Base-by-base conservation (phyloP, 2,797 vertebrate genomes). In the Coreius guichenoti region DNA sequence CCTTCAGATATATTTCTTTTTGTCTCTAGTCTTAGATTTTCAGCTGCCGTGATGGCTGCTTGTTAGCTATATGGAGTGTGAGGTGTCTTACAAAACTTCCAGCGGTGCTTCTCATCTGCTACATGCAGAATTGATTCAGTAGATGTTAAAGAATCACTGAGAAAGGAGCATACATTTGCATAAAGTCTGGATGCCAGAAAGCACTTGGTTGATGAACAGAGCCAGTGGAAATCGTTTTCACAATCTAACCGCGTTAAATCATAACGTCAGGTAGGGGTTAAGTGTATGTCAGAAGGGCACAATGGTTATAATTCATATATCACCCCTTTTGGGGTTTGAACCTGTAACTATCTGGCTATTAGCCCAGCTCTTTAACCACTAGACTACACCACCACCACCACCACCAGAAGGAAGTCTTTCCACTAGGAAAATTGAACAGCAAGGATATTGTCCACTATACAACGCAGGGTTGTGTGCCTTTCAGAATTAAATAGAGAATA, bases 1-100 rank as follows among this genome's bases (percentile, higher is more conserved):
- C 54, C 67, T 43, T 87, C 67, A 80, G 9, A 43, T 69, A 65
- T 77, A 36, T 33, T 83, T 83, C 0, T 67, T 63, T 78, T 54
- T 43, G 74, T 51, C 19, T 63, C 69, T 16, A 69, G 67, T 29
- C 73, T 79, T 61, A 73, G 31, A 19, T 70, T 63, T 78, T 73
- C 65, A 73, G 69, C 26, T 63, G 81, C 39, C 68, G 9, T 56
- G 49, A 51, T 70, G 43, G 36, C 61, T 65, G 65, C 31, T 81
- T 82, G 54, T 73, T 61, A 61, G 54, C 13, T 31, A 6, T 26
- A 16, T 8, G n/a, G 16, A 19, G 54, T n/a, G 54, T 14, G 9
- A 65, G 69, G 54, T 82, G 56, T 74, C 56, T 56, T 82, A 49
- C 69, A 82, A 63, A 63, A 72, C 29, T 63, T 82, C 56, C 70